Evolutionary conservation across 37 sponge, comb jelly and placozoan genomes (phyloP).

Genomic region (Halisarca cf. caerulea): DNA sequence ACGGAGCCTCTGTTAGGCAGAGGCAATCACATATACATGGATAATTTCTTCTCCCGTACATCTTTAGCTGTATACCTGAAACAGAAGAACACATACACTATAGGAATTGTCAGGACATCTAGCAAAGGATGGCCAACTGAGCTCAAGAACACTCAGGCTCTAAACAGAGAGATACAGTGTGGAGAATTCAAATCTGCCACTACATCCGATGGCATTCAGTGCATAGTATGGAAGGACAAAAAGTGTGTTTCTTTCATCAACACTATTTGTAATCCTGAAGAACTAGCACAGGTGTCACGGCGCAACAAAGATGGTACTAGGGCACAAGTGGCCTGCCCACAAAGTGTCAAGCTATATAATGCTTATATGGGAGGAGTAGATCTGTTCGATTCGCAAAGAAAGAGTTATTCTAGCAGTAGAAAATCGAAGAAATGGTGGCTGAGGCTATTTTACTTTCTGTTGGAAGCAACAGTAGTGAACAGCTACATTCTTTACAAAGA

Average conservation of each 20-base stretch:
- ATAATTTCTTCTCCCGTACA: neutral
- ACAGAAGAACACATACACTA: neutral
- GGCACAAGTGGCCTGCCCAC: neutral
- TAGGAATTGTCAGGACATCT: neutral
- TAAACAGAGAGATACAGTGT: neutral
- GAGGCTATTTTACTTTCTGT: neutral
- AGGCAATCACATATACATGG: neutral
- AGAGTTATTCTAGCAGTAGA: conserved; percentile 1
- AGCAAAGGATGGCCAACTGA: neutral
- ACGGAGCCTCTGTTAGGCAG: neutral
- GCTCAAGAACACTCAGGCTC: neutral
- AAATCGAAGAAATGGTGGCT: conserved; percentile 23
- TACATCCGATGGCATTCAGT: neutral
- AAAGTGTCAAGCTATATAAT: conserved; percentile 10
- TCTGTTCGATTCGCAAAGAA: neutral
- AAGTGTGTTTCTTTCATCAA: conserved; percentile 6
- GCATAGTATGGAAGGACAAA: conserved; percentile 24
- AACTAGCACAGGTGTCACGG: neutral
- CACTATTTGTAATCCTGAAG: neutral
- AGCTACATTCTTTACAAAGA: neutral
- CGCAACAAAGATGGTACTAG: conserved; percentile 16
- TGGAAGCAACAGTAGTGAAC: neutral
- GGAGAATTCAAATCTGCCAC: neutral
- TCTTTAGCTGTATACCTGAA: neutral
- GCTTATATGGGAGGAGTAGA: conserved; percentile 22